Evolutionary conservation across 1,140 invertebrate genomes (phyloP).

Genomic region (Drosophila trapezifrons): DNA sequence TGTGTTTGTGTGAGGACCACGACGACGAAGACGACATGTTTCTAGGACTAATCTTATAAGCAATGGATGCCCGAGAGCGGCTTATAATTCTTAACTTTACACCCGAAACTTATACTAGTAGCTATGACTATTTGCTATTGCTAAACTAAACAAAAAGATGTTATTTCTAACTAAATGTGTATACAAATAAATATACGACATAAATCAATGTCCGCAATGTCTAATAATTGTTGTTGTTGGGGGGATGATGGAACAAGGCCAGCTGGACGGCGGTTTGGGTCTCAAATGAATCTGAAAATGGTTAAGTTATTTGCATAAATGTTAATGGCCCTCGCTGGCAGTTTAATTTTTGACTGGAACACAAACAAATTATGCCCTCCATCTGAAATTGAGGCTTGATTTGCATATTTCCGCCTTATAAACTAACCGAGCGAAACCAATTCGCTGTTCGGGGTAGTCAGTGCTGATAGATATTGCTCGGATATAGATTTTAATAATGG

Average conservation of each 20-base stretch:
- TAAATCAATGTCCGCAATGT: slow-evolving; percentile 12
- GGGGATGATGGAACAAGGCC: neutral
- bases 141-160: slow-evolving; percentile 43
- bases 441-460: slow-evolving; percentile 5
- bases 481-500: slow-evolving; percentile 14
- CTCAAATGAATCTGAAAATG: slow-evolving; percentile 38
- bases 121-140: slow-evolving; percentile 54
- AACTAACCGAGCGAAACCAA: slow-evolving; percentile 29
- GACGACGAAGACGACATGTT: neutral
- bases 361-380: slow-evolving; percentile 66
- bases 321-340: slow-evolving; percentile 20
- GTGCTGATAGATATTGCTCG: slow-evolving; percentile 16
- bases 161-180: slow-evolving; percentile 65
- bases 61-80: slow-evolving; percentile 32
- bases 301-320: slow-evolving; percentile 35
- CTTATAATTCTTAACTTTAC: slow-evolving; percentile 37
- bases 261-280: slow-evolving; percentile 18
- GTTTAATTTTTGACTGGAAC: slow-evolving; percentile 74
- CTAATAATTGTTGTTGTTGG: neutral
- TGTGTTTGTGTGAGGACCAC: slow-evolving; percentile 23
- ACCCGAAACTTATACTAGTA: slow-evolving; percentile 41
- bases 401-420: slow-evolving; percentile 66
- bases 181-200: slow-evolving; percentile 51
- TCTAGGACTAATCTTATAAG: slow-evolving; percentile 41
- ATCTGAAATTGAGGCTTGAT: slow-evolving; percentile 48